A percentile compares a stretch with the other conserved stretches of the same genome.
phyloP scores from a whole-genome alignment of 2,888 invertebrate species.

The Oxyscelio sp. region DNA sequence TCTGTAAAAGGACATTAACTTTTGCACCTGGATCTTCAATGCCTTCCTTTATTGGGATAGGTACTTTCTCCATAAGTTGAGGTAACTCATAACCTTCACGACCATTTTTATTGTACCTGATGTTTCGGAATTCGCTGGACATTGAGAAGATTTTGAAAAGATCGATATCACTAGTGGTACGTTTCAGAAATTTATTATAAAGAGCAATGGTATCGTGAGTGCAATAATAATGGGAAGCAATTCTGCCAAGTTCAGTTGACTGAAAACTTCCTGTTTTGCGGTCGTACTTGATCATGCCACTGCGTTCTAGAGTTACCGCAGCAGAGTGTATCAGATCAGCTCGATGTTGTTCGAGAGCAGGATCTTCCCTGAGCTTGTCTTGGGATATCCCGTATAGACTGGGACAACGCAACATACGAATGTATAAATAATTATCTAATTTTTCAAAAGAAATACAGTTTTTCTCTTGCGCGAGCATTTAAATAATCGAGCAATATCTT shows the following conservation, averaged over 20 bases:
- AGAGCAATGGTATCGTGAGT: conserved; percentile 98
- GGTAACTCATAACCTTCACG: conserved; percentile 99
- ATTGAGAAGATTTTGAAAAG: conserved; percentile 99
- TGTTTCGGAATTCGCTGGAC: conserved; percentile 98
- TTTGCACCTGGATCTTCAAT: conserved; percentile 99
- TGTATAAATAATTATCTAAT: too few species aligned
- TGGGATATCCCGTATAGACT: too few species aligned
- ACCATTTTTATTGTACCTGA: conserved; percentile 93
- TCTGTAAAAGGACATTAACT: conserved; percentile 97
- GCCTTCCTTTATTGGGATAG: conserved; percentile 99
- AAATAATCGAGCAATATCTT: too few species aligned
- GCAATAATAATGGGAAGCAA: conserved; percentile 99
- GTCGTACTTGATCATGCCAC: conserved; percentile 98
- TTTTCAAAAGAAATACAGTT: too few species aligned
- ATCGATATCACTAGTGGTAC: conserved; percentile 99
- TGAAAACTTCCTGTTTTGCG: conserved; percentile 96
- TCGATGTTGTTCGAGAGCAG: conserved; percentile 95
- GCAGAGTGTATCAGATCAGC: conserved; percentile 99
- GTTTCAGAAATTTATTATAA: conserved; percentile 98
- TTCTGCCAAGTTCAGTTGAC: conserved; percentile 98
- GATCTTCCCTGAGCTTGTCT: conserved; percentile 94
- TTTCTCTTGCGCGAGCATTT: too few species aligned
- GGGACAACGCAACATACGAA: too few species aligned
- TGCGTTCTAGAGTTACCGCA: conserved; percentile 96
- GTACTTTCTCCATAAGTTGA: conserved; percentile 97